Conservation (phyloP, 2,113 vertebrate species). For the Archocentrus centrarchus region DNA sequence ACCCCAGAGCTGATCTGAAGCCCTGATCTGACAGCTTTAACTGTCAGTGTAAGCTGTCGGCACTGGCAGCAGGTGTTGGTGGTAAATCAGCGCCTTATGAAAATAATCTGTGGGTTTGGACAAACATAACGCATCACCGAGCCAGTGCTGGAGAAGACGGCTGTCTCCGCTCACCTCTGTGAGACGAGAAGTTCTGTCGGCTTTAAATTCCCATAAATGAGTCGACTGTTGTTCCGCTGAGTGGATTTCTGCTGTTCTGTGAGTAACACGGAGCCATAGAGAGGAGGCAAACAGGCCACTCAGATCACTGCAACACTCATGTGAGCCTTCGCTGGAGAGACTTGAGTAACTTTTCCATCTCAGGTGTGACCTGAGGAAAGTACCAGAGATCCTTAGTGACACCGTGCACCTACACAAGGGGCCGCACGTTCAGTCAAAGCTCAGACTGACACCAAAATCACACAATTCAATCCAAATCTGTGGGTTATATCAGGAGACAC, state of each 20-base stretch:
- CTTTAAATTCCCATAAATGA: not conserved
- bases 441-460: not conserved
- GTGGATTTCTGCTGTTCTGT: not conserved
- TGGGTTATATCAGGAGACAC: rapidly evolving
- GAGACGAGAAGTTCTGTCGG: not conserved
- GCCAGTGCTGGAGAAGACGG: not conserved
- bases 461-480: not conserved
- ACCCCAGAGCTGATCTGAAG: not conserved
- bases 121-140: not conserved
- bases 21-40: not conserved
- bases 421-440: not conserved
- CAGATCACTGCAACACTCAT: not conserved
- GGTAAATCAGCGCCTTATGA: not conserved
- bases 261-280: not conserved
- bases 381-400: conserved; percentile 17
- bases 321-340: not conserved
- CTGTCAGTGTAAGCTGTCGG: no score
- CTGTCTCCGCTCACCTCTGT: not conserved
- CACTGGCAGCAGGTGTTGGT: not conserved
- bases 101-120: not conserved
- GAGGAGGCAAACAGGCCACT: not conserved
- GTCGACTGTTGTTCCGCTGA: not conserved
- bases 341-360: conserved; percentile 6
- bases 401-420: not conserved
- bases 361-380: conserved; percentile 23